Base-by-base conservation (phyloP, 1,140 invertebrate genomes). In the Trachelipus rathkii region DNA sequence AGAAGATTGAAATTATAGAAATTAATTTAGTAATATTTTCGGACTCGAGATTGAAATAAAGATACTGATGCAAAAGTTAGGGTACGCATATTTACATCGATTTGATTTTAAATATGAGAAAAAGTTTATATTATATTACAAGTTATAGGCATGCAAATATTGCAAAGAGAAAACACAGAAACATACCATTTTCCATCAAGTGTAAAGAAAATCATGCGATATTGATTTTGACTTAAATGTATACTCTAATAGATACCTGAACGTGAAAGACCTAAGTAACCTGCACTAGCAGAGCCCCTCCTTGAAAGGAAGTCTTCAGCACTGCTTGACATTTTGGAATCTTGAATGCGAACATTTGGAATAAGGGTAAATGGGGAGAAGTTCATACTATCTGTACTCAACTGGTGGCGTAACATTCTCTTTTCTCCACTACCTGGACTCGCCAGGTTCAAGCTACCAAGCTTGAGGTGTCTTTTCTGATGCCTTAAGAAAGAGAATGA, bases 401-500 rank as follows among this genome's bases (percentile, higher is more conserved):
- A 92, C 83, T 94, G 92, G 83, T 95, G 93, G 1, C 92, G 87
- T 67, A 94, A 85, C 67, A 81, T 75, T n/a, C 78, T 75, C 80
- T 82, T 81, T 66, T 82, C 81, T 0, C 77, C 78, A 53, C 60
- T 53, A 44, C n/a, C 68, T 5, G 78, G 79, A 60, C 78, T 78
- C 21, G 91, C 89, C 81, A 91, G 85, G 6, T 90, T 89, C 46
- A 92, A 85, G 84, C 91, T 92, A 83, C 94, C 93, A 81, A 93
- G 83, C 84, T 93, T 93, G 81, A 95, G 85, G 84, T 93, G 93
- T 83, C 92, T 93, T 21, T 91, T 88, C 84, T 95, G 93, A 82
- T 92, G 91, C 78, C 89, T 89, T 78, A 46, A n/a, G 46, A 74
- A 72, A 60, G 23, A 71, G 70, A 15, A 46, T 15, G 23, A 5